Evolutionary conservation across 2,113 vertebrate species (phyloP), one percentile per base, ranked within the genome.

Genomic region (Cavia aperea): DNA sequence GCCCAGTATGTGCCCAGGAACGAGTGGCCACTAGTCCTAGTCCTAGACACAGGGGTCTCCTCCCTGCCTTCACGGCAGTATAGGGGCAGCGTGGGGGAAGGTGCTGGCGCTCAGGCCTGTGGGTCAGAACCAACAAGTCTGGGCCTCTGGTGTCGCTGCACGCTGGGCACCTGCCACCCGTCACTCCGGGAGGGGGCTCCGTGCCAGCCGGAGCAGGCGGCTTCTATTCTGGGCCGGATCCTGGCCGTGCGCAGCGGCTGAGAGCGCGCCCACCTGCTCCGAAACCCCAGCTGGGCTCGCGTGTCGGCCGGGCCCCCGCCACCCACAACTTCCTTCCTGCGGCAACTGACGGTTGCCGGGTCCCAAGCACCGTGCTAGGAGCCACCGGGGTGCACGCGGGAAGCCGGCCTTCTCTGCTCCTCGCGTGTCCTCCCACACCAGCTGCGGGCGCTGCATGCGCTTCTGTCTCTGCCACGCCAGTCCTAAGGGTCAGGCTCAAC

Each of bases 171-270:
- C 95, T 94, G 96, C 88, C 88, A 88, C 92, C 92, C 81, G 46
- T 90, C 92, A 95, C 82, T 94, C 94, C 46, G 21, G 39, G 70
- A 86, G 86, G 70, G 73, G 63, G 85, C 88, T 92, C 72, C 29
- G 7, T 4, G 81, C 92, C 92, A 93, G 93, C 68, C 72, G 8
- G 70, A 26, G 84, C 91, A 91, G 94, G 93, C 66, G 2, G 93
- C 81, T 77, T 94, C 75, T 89, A 70, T 91, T 91, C 94, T 72
- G 77, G 94, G 86, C 88, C 86, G 92, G 95, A 75, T 54, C 86
- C 88, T 39, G 79, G 90, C 90, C 73, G 66, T 70, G 73, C 13
- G 36, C 78, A 31, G 90, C n/a, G 87, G 58, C 78, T 13, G 49
- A 4, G 33, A 78, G 85, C 68, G 29, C 4, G 0, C 36, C 58